Percentiles rank a stretch among this genome's conserved stretches.
Evolutionary conservation across 1,140 invertebrate species (phyloP).

Genomic region (Mya arenaria): DNA sequence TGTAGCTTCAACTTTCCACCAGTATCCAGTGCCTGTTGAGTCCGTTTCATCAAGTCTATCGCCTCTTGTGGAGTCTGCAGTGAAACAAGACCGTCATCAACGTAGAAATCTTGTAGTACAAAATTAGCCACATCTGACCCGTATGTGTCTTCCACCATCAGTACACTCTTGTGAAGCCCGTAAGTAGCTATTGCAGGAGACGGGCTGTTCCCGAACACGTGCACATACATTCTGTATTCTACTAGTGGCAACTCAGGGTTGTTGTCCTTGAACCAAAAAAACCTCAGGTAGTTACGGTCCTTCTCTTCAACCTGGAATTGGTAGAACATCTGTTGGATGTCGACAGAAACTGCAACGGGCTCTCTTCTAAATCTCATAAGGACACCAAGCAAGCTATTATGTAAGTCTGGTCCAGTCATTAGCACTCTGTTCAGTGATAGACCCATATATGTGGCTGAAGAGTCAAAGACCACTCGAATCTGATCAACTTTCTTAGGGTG

Average conservation of each 20-base stretch:
- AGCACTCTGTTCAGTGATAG: slow-evolving; percentile 33
- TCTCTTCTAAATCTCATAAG: slow-evolving; percentile 52
- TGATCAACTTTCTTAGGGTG: slow-evolving; percentile 44
- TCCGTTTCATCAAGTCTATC: slow-evolving; percentile 16
- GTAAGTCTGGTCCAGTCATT: slow-evolving; percentile 8
- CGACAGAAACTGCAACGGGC: slow-evolving; percentile 30
- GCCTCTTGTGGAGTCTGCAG: background rate
- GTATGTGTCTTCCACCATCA: background rate
- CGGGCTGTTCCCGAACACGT: slow-evolving; percentile 37
- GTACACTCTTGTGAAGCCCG: background rate
- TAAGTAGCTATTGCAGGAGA: slow-evolving; percentile 28
- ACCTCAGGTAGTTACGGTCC: background rate
- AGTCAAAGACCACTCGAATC: slow-evolving; percentile 45
- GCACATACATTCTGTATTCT: slow-evolving; percentile 52
- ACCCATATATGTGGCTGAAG: slow-evolving; percentile 17
- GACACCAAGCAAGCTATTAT: slow-evolving; percentile 10
- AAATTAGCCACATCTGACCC: background rate
- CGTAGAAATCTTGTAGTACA: slow-evolving; percentile 49
- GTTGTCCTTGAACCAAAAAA: slow-evolving; percentile 35
- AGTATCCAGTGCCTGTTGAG: background rate
- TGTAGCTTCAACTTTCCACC: slow-evolving; percentile 35
- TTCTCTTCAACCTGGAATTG: background rate
- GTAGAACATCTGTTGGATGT: slow-evolving; percentile 36
- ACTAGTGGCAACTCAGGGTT: background rate
- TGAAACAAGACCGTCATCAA: slow-evolving; percentile 48